Evolutionary conservation across 2,888 invertebrate species (phyloP).

Genomic region (Lapara coniferarum): DNA sequence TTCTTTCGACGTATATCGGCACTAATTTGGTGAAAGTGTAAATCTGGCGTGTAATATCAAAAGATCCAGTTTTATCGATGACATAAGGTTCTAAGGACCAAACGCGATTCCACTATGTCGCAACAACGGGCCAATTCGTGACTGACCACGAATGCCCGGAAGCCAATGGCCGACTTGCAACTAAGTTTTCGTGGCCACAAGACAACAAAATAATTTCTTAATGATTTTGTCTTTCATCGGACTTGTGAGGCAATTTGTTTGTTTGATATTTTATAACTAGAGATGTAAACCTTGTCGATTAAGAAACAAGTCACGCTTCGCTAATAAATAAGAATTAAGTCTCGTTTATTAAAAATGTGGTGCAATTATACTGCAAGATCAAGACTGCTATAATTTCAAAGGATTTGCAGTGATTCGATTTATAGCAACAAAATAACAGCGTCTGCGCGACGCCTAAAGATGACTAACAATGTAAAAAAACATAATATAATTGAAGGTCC

Average conservation of each 20-base stretch:
- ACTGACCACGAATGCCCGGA: slow-evolving; percentile 74
- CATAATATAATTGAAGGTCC: too few species aligned
- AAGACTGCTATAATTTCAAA: too few species aligned
- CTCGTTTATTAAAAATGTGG: slow-evolving; percentile 1
- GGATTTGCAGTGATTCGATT: too few species aligned
- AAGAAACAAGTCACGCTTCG: slow-evolving; percentile 7
- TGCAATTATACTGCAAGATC: not conserved
- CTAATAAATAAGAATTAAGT: slow-evolving; percentile 1
- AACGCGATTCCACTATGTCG: slow-evolving; percentile 47
- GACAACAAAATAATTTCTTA: slow-evolving; percentile 36
- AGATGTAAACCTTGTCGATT: not conserved
- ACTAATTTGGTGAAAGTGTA: slow-evolving; percentile 41
- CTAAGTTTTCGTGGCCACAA: slow-evolving; percentile 66
- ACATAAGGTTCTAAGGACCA: slow-evolving; percentile 58
- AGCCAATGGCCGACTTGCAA: slow-evolving; percentile 67
- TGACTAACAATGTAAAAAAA: too few species aligned
- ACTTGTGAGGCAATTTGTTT: slow-evolving; percentile 36
- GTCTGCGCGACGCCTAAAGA: too few species aligned
- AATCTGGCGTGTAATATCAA: slow-evolving; percentile 39
- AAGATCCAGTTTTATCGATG: slow-evolving; percentile 54
- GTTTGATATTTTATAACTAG: slow-evolving; percentile 26
- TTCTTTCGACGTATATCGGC: slow-evolving; percentile 27
- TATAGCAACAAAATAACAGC: too few species aligned
- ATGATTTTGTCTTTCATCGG: slow-evolving; percentile 23
- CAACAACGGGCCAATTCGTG: slow-evolving; percentile 64